Base-by-base conservation (phyloP, 64 coral and sea anemone species). In the Pocillopora damicornis region DNA sequence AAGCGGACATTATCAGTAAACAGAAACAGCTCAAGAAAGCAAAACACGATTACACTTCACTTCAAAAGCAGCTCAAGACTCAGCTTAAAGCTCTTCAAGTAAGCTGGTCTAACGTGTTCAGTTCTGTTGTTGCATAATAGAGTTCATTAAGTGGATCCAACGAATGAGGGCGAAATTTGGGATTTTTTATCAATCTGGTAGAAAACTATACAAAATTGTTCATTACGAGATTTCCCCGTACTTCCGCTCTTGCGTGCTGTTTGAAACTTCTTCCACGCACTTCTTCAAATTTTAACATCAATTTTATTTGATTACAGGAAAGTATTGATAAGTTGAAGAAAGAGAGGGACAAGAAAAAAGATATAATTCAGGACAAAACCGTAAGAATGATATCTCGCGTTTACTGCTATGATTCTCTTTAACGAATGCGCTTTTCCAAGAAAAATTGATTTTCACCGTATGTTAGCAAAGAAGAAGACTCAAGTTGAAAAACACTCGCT, bases 1-100 rank as follows among this genome's bases (percentile, higher is more conserved):
- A 98, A 61, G 57, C 75, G 5, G 92, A 94, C 51, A 98, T 98
- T 23, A 90, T 94, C 23, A 66, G 45, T 26, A 98, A 98, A 98
- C 96, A 98, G 62, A 87, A 94, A 34, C 92, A 89, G 80, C 60
- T 98, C 13, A 98, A 98, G 76, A 92, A 87, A 76, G 79, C 79
- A n/a, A 98, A 98, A 37, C 96, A 98, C 37, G 82, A 92, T 58
- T 98, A 98, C 83, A 92, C 92, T 0, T 60, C 63, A 4, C 37
- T 94, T 13, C 92, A 98, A 57, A 98, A 98, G 63, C 88, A 98
- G 35, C 93, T 98, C 22, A 92, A 94, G 84, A 74, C 26, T 38
- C 87, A 92, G 62, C 87, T 98, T 20, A 89, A 94, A 73, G 77
- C 12, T 60, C 77, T 98, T 30, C 96, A 98, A 88, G 96, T 98